phyloP scores from a whole-genome alignment of 2,113 vertebrate genomes.

The Psittacula cyanocephala region DNA sequence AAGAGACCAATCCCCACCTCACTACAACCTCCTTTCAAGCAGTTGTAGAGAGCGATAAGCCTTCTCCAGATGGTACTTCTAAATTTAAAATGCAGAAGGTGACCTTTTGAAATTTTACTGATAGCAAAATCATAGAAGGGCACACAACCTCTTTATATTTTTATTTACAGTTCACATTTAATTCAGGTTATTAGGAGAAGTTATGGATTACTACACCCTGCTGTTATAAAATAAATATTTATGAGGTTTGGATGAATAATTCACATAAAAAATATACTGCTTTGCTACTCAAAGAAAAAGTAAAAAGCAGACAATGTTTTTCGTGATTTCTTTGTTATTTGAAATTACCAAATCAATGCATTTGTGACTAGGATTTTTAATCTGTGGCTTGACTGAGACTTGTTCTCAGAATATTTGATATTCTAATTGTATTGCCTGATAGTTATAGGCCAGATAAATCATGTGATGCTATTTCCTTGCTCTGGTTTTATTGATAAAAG shows the following conservation, averaged over 20 bases:
- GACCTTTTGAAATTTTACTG: background rate
- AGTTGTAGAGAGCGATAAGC: background rate
- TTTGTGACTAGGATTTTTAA: background rate
- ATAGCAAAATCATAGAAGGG: background rate
- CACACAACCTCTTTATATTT: background rate
- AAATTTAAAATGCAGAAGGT: background rate
- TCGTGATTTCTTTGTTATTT: background rate
- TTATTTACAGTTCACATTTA: conserved; percentile 30
- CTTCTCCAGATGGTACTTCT: background rate
- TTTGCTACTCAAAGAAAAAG: background rate
- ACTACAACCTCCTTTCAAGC: background rate
- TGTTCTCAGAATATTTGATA: background rate
- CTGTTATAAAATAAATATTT: conserved; percentile 36
- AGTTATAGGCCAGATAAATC: background rate
- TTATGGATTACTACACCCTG: background rate
- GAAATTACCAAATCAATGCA: background rate
- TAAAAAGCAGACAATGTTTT: background rate
- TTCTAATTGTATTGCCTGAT: background rate
- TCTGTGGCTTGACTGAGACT: background rate
- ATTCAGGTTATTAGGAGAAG: background rate
- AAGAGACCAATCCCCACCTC: background rate
- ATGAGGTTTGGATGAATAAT: conserved; percentile 30
- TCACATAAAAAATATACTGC: background rate
- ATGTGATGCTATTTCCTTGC: background rate
- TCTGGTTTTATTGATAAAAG: background rate